Base-by-base conservation (phyloP, 2,113 vertebrate species). In the Gadus macrocephalus region DNA sequence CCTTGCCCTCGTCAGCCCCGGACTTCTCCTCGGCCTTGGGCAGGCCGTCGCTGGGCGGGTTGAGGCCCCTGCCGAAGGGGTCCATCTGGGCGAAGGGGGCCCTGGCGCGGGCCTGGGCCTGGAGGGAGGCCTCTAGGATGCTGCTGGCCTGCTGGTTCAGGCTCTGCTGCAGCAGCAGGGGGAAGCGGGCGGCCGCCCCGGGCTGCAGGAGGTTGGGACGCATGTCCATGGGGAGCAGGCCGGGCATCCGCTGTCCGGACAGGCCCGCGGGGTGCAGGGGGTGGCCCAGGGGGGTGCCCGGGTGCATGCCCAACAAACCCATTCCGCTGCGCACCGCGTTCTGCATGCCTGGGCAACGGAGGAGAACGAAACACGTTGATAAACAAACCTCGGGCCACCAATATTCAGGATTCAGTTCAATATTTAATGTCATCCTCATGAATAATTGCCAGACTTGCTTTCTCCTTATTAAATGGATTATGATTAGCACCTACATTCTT, bases 251-350 rank as follows among this genome's bases (percentile, higher is more conserved):
- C 84, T 94, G 95, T 78, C 74, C 90, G 69, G 85, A 53, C 73
- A 97, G 89, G 83, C 78, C 92, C 72, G 95, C 83, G 82, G 93
- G 94, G 81, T 95, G 94, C 75, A 98, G 87, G 2, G 90, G 92
- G 71, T 95, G 96, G 84, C 93, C 80, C 5, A 94, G 93, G 74
- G 92, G 86, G 68, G 94, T 87, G 15, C 96, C 85, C 76, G 96
- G 91, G 71, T 98, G 96, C 90, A 98, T 92, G 75, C 94, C 95
- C 78, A 98, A 77, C 71, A 97, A 93, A 86, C 96, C 95, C 88
- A 93, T 91, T 4, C 91, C 90, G 70, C 90, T 88, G 16, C 91
- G 96, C 82, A 95, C 92, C 22, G 95, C 95, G 76, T 91, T 95
- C 86, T 94, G 95, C 92, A 95, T 91, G 53, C 92, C 96, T 96